Base-by-base conservation (phyloP, 2,113 vertebrate genomes). In the Psettodes erumei region DNA sequence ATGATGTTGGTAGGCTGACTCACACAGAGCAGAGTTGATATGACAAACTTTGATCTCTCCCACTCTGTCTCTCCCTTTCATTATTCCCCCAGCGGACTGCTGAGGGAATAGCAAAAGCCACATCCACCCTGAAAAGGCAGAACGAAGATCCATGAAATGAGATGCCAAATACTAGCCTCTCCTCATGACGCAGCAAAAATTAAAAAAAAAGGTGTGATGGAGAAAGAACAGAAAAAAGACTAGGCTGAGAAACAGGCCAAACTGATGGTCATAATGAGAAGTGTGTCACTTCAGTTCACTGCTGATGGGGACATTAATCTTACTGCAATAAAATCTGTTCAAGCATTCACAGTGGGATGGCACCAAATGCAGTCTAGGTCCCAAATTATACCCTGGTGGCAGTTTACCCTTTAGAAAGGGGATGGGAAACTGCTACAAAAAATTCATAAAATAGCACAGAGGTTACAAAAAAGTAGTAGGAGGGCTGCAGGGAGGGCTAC, bases 11-110 rank as follows among this genome's bases (percentile, higher is more conserved):
- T 60, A 55, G 71, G 38, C 82, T 88, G 85, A 90, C 77, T 90
- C 89, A 87, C 79, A 85, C 63, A 75, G 72, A 84, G 62, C 54
- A 54, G 63, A 74, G 79, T 60, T 81, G 70, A 86, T 75, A 72
- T 90, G 84, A 88, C 87, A 89, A 69, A 81, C 87, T 91, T 90
- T 88, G 88, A 89, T 90, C 90, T 86, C 54, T 67, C 74, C 78
- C 72, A 69, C 67, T 82, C 69, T 59, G 35, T 80, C 53, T 85
- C 74, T 79, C 60, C 33, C 32, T 82, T 71, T 75, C 79, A 62
- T 68, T 69, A 30, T 83, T 82, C 28, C 70, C 83, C 78, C 79
- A 64, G 70, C 67, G 82, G 86, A 89, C 87, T 61, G 86, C 80
- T 83, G n/a, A n/a, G n/a, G n/a, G n/a, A n/a, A n/a, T n/a, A n/a